Percentiles rank a stretch among this genome's conserved stretches.
Evolutionary conservation across 1,140 invertebrate genomes (phyloP).

Genomic region (Doryteuthis pealeii): DNA sequence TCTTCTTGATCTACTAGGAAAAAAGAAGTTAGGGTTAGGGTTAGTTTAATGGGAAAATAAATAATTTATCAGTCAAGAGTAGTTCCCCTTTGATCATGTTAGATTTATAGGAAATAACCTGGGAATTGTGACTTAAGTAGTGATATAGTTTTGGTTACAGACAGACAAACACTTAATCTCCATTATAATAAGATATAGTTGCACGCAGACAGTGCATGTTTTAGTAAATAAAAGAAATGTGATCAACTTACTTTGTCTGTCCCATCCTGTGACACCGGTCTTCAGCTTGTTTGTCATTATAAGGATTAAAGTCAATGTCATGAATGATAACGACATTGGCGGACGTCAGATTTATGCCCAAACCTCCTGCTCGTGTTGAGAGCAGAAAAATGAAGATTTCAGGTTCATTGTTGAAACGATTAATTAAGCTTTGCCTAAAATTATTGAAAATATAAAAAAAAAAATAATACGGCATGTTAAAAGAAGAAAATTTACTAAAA

Average conservation of each 20-base stretch:
- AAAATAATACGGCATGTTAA: background rate
- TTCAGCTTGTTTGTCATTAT: constrained; percentile 97
- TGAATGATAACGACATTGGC: constrained; percentile 67
- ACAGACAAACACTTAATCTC: too few species aligned
- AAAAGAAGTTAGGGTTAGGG: too few species aligned
- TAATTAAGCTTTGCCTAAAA: constrained; percentile 64
- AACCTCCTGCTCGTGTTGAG: constrained; percentile 66
- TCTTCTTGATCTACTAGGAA: too few species aligned
- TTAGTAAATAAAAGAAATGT: background rate
- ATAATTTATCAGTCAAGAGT: too few species aligned
- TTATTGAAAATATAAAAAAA: too few species aligned
- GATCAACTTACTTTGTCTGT: constrained; percentile 72
- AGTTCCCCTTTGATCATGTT: too few species aligned
- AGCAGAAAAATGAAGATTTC: constrained; percentile 65
- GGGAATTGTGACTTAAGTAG: too few species aligned
- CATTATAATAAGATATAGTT: too few species aligned
- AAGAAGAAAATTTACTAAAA: background rate
- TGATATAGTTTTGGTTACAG: too few species aligned
- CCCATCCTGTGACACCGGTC: constrained; percentile 95
- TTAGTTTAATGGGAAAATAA: too few species aligned
- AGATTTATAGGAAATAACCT: too few species aligned
- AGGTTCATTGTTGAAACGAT: constrained; percentile 62
- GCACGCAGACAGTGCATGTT: background rate
- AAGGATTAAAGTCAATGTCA: constrained; percentile 82
- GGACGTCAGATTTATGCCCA: constrained; percentile 67